Percentiles rank a stretch among this genome's conserved stretches.
Evolutionary conservation across 2,113 vertebrate species (phyloP).

Genomic region (Xenopus laevis): DNA sequence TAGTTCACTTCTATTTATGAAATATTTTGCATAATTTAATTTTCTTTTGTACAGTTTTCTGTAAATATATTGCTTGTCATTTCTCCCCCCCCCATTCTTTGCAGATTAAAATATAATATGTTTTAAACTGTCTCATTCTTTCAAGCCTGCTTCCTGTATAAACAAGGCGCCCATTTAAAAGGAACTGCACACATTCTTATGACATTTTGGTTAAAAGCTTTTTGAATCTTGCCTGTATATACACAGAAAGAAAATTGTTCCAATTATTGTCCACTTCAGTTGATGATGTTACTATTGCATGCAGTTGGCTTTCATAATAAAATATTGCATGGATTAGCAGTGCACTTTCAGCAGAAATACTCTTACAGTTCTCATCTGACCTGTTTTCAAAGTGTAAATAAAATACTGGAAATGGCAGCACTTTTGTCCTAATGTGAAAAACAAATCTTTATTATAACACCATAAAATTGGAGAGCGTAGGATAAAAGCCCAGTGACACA

Average conservation of each 20-base stretch:
- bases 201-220: constrained; percentile 35
- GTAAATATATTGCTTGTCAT: constrained; percentile 99
- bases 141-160: constrained; percentile 57
- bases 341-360: constrained; percentile 32
- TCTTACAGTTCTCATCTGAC: constrained; percentile 6
- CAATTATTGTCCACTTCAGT: constrained; percentile 21
- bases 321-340: constrained; percentile 21
- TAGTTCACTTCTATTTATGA: constrained; percentile 99
- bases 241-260: neutral
- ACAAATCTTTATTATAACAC: constrained; percentile 27
- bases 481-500: constrained; percentile 15
- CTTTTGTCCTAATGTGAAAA: constrained; percentile 20
- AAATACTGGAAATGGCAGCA: constrained; percentile 31
- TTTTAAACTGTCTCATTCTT: constrained; percentile 71
- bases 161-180: constrained; percentile 44
- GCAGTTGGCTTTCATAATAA: constrained; percentile 12
- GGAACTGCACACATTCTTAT: constrained; percentile 36
- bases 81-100: constrained; percentile 79
- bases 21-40: constrained; percentile 99
- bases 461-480: constrained; percentile 30
- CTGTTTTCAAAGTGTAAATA: constrained; percentile 35
- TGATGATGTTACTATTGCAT: constrained; percentile 26
- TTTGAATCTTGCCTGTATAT: constrained; percentile 38
- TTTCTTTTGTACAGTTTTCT: constrained; percentile 99
- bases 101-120: constrained; percentile 99